Conservation (phyloP, 30 jellyfish, hydroid and myxozoan genomes). For the Chironex yamaguchii region DNA sequence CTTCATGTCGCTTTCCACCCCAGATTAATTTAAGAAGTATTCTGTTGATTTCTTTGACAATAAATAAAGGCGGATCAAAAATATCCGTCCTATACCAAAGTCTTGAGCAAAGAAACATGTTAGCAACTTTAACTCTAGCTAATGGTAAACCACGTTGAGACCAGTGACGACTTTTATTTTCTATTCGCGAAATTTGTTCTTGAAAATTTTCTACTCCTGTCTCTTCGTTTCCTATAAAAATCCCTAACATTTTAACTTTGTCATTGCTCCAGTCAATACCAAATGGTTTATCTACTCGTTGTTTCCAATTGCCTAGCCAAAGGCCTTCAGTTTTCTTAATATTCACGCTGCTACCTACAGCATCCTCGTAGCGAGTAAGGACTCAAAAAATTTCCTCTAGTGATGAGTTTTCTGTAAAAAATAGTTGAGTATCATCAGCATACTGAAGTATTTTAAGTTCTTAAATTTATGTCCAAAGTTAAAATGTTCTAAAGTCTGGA, state of each 20-base stretch:
- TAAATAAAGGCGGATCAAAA: too few relatives aligned
- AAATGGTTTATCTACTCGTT: slow-evolving; percentile 13
- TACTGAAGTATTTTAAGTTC: slow-evolving; percentile 15
- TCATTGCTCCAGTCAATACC: slow-evolving; percentile 33
- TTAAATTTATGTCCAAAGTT: too few relatives aligned
- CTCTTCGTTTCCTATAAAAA: too few relatives aligned
- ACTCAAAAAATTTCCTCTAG: neutral
- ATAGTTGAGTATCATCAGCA: slow-evolving; percentile 39
- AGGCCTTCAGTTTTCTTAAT: slow-evolving; percentile 38
- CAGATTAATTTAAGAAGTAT: too few relatives aligned
- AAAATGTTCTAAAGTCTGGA: too few relatives aligned
- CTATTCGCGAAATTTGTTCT: neutral
- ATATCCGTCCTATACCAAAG: too few relatives aligned
- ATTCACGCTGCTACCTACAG: slow-evolving; percentile 40
- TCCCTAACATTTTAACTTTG: slow-evolving; percentile 4
- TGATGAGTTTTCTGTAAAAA: neutral
- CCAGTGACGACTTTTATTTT: too few relatives aligned
- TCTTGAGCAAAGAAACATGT: too few relatives aligned
- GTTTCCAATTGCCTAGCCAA: slow-evolving; percentile 56
- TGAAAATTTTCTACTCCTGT: neutral
- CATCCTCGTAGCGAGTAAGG: slow-evolving; percentile 11
- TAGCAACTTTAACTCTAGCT: too few relatives aligned
- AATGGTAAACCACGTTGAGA: too few relatives aligned
- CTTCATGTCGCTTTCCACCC: too few relatives aligned
- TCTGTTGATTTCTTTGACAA: too few relatives aligned